These are phyloP conservation scores for Coturnix japonica DNA, from an alignment of 2,113 vertebrate species.

Conservation along the genomic window DNA sequence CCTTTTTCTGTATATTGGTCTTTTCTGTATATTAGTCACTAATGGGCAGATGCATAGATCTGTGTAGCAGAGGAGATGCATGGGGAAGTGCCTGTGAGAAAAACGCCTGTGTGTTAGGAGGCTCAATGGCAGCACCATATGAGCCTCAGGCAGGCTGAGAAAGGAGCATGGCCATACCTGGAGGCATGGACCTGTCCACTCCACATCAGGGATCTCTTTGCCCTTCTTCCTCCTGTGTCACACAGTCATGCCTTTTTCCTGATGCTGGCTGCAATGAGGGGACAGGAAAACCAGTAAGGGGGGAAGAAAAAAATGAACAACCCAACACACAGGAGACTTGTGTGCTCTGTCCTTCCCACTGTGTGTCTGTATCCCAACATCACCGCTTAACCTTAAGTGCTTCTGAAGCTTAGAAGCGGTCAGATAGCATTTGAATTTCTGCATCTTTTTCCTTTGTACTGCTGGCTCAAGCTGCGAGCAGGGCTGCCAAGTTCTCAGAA, in stretches of 20 bases:
- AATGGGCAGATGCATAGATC: background rate
- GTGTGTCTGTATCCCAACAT: background rate
- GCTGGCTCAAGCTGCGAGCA: background rate
- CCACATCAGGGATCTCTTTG: background rate
- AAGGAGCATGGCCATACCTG: background rate
- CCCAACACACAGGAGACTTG: background rate
- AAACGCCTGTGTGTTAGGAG: background rate
- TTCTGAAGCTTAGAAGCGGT: conserved; percentile 19
- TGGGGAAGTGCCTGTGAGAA: background rate
- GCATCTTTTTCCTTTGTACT: conserved; percentile 5
- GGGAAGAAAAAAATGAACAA: background rate
- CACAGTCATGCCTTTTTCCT: background rate
- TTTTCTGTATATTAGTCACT: background rate
- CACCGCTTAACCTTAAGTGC: background rate
- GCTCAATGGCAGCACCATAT: background rate
- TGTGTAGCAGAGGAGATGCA: background rate
- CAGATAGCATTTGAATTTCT: conserved; percentile 21
- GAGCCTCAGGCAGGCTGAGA: background rate
- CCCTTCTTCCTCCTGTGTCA: background rate
- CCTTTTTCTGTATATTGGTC: background rate
- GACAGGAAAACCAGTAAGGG: background rate
- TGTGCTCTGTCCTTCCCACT: conserved; percentile 1
- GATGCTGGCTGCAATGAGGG: background rate
- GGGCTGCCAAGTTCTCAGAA: background rate
- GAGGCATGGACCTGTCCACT: background rate